Percentiles rank a stretch among this genome's conserved stretches.
phyloP scores from a whole-genome alignment of 37 sponge, comb jelly and placozoan genomes.

The Lycopodina hypogea region DNA sequence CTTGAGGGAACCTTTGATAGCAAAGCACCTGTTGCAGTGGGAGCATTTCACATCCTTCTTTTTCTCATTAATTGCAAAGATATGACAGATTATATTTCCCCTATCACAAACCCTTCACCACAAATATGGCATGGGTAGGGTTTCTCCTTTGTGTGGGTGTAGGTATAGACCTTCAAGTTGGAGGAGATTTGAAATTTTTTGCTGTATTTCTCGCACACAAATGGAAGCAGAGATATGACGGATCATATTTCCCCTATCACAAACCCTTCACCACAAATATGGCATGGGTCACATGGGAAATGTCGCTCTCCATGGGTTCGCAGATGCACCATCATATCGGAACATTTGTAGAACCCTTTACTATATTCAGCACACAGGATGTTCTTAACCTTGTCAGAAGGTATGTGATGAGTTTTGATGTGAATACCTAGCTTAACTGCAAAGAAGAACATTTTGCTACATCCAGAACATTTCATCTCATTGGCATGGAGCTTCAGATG shows the following conservation, averaged over 20 bases:
- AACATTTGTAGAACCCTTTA: slow-evolving; percentile 23
- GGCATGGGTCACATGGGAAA: slow-evolving; percentile 11
- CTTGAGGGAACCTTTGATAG: slow-evolving; percentile 34
- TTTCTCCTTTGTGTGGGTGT: slow-evolving; percentile 34
- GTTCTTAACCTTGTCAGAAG: slow-evolving; percentile 10
- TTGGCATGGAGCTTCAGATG: slow-evolving; percentile 13
- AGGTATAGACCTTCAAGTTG: slow-evolving; percentile 18
- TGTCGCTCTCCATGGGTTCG: slow-evolving; percentile 18
- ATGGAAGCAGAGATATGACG: not conserved
- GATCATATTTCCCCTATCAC: slow-evolving; percentile 8
- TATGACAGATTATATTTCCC: slow-evolving; percentile 31
- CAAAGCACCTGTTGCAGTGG: slow-evolving; percentile 15
- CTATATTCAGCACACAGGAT: slow-evolving; percentile 12
- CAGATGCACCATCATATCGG: slow-evolving; percentile 24
- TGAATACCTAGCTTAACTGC: slow-evolving; percentile 7
- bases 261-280: too few relatives aligned
- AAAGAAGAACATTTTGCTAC: slow-evolving; percentile 26
- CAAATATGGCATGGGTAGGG: slow-evolving; percentile 27
- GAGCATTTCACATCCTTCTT: slow-evolving; percentile 20
- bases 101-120: slow-evolving; percentile 35
- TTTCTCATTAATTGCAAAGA: slow-evolving; percentile 27
- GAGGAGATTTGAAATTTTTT: slow-evolving; percentile 27
- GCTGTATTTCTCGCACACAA: slow-evolving; percentile 20
- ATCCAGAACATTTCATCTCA: slow-evolving; percentile 12
- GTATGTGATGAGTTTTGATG: slow-evolving; percentile 10